These are phyloP conservation scores for Chaetops frenatus DNA, from an alignment of 2,113 vertebrate genomes.

Conservation along the genomic window DNA sequence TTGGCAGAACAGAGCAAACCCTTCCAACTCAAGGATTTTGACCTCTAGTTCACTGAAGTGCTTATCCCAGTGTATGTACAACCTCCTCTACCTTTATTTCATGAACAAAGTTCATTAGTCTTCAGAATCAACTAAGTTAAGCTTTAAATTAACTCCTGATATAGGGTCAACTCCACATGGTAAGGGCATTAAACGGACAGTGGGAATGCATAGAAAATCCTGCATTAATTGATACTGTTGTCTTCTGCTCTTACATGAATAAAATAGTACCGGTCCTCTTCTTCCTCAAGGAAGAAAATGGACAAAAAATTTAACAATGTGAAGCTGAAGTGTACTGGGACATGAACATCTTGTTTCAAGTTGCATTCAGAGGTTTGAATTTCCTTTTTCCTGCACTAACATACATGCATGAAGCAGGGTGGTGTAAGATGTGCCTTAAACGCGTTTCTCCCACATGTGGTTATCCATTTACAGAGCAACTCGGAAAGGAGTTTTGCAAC, in stretches of 20 bases:
- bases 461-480: background rate
- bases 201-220: background rate
- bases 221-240: background rate
- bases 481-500: background rate
- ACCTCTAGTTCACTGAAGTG: background rate
- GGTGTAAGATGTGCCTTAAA: background rate
- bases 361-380: background rate
- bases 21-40: background rate
- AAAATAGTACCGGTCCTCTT: background rate
- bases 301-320: background rate
- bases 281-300: background rate
- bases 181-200: background rate
- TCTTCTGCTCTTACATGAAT: background rate
- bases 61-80: background rate
- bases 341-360: background rate
- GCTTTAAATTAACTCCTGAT: background rate
- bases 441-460: background rate
- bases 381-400: background rate
- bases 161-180: background rate
- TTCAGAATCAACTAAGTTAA: background rate
- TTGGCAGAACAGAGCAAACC: background rate
- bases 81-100: background rate
- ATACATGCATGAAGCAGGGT: background rate
- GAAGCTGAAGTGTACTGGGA: background rate
- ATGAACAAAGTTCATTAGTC: background rate